Percentiles rank a stretch among this genome's conserved stretches.
Conservation (phyloP, 2,797 vertebrate species). For the Cossypha dichroa region DNA sequence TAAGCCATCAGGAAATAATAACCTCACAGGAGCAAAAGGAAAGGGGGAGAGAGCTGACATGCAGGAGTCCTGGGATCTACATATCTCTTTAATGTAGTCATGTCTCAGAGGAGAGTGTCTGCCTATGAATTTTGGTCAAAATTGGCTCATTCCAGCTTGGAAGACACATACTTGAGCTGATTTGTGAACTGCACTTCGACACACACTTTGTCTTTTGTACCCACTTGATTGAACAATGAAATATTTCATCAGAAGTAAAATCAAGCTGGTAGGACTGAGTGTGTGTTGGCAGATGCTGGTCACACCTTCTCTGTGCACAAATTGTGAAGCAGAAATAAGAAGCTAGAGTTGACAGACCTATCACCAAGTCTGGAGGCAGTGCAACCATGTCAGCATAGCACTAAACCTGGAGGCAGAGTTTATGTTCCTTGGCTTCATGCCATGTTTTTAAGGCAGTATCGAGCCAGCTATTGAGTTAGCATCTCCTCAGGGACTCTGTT, state of each 20-base stretch:
- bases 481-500: background rate
- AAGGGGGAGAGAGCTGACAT: background rate
- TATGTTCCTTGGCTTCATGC: background rate
- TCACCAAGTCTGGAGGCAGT: background rate
- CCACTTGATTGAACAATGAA: background rate
- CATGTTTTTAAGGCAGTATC: background rate
- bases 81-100: background rate
- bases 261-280: background rate
- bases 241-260: background rate
- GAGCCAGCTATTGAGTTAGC: background rate
- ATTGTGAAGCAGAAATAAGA: background rate
- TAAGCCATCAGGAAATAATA: background rate
- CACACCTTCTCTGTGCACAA: background rate
- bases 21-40: background rate
- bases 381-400: background rate
- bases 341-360: background rate
- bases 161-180: background rate
- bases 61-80: background rate
- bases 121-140: background rate
- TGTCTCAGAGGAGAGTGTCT: background rate
- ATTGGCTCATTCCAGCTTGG: background rate
- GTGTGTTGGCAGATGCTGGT: background rate
- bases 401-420: background rate
- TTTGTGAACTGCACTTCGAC: background rate
- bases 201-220: background rate